Evolutionary conservation across 2,888 invertebrate species (phyloP).

Genomic region (Eulithis testata): DNA sequence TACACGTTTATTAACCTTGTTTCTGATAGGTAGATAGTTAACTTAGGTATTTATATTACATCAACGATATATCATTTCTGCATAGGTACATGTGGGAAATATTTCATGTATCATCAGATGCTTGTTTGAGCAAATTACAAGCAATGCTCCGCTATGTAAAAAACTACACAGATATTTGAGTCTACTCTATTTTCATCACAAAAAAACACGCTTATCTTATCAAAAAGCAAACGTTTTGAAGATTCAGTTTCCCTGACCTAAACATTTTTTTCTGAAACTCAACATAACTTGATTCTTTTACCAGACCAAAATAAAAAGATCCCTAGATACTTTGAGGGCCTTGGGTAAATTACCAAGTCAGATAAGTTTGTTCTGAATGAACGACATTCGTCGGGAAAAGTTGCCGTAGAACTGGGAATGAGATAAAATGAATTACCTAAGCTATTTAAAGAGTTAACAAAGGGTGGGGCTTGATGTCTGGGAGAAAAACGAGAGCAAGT

Average conservation of each 20-base stretch:
- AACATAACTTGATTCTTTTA: conserved; percentile 50
- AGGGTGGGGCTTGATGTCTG: conserved; percentile 7
- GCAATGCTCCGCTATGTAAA: background rate
- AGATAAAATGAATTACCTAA: conserved; percentile 45
- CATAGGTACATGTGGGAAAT: no score
- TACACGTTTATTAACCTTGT: no score
- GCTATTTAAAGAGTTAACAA: conserved; percentile 38
- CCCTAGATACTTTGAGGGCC: conserved; percentile 54
- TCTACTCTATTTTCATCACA: conserved; percentile 12
- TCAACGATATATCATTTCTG: no score
- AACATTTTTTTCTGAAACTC: conserved; percentile 45
- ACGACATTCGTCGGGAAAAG: conserved; percentile 50
- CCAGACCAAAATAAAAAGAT: conserved; percentile 55
- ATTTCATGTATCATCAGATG: no score
- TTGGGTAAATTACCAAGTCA: conserved; percentile 44
- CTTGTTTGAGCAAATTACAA: no score
- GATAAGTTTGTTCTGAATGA: conserved; percentile 63
- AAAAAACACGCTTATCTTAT: conserved; percentile 31
- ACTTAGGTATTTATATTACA: no score
- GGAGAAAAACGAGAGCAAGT: conserved; percentile 22
- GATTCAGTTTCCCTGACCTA: conserved; percentile 40
- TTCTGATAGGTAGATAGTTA: no score
- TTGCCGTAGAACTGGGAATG: conserved; percentile 43
- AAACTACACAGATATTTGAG: background rate
- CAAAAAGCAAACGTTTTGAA: conserved; percentile 29